A percentile compares a stretch with the other conserved stretches of the same genome.
These are phyloP conservation scores for Chymomyza costata DNA, from an alignment of 1,140 invertebrate species.

Conservation along the genomic window DNA sequence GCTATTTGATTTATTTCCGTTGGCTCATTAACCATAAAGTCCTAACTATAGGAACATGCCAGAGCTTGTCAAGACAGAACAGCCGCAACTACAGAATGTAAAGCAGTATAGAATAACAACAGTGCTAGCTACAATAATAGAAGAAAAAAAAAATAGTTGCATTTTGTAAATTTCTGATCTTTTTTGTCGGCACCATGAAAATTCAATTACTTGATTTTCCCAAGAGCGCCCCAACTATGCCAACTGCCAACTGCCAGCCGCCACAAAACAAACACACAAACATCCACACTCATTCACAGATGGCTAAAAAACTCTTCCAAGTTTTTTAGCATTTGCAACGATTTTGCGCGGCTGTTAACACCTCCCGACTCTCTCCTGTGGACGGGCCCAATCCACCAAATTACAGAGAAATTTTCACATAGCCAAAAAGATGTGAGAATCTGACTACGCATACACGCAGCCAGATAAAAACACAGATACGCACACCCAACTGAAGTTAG, in stretches of 20 bases:
- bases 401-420: conserved; percentile 56
- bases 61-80: too few relatives aligned
- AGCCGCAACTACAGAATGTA: conserved; percentile 8
- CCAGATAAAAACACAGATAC: too few relatives aligned
- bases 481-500: too few relatives aligned
- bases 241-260: conserved; percentile 39
- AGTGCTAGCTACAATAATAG: not conserved
- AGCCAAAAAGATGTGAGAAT: conserved; percentile 26
- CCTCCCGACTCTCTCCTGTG: not conserved
- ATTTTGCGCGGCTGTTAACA: conserved; percentile 14
- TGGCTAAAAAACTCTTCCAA: conserved; percentile 35
- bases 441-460: conserved; percentile 25
- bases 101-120: conserved; percentile 16
- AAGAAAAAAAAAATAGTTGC: too few relatives aligned
- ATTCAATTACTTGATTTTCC: conserved; percentile 66
- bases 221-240: conserved; percentile 4
- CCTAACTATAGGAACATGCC: too few relatives aligned
- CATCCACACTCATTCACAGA: not conserved
- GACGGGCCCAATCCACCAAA: conserved; percentile 23
- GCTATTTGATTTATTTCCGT: conserved; percentile 4
- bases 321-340: conserved; percentile 43
- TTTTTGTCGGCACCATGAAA: conserved; percentile 41
- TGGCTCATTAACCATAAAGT: too few relatives aligned
- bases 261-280: conserved; percentile 40
- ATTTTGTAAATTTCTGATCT: conserved; percentile 23